Base-by-base conservation (phyloP, 1,140 invertebrate genomes). In the Scaptomyza montana region DNA sequence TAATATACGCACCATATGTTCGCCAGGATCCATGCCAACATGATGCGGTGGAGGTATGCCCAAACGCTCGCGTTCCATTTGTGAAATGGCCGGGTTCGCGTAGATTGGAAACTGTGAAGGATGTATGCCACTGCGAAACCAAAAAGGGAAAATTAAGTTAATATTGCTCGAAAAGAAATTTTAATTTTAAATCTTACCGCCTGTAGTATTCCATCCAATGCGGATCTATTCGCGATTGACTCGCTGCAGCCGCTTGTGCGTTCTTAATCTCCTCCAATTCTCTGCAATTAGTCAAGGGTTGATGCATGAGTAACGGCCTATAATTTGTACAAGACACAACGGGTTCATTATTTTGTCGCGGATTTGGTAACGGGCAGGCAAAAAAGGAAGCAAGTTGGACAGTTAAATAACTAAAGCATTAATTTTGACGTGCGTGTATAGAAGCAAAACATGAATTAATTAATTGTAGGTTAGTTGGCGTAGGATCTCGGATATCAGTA, bases 141-240 rank as follows among this genome's bases (percentile, higher is more conserved):
- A 89, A 90, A 90, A 13, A 63, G 2, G 16, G 7, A 30, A 28
- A 69, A 19, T 0, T 13, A 10, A 87, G 86, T 43, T 91, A 85
- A 89, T 30, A 49, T 41, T 8, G 1, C 13, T 46, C 41, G 2
- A 16, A 45, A 2, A 16, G 4, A 12, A 7, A 16, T 46, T 10
- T 3, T 7, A 10, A 0, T 19, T 2, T 28, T 8, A 8, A 12
- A 91, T 92, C 78, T 93, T 93, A 91, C 74, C 97, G 94, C 76
- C 97, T 93, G 86, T 98, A 97, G 81, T 98, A 94, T 86, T 98
- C 98, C 55, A 98, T 91, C 97, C 97, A 98, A 90, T 98, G 97
- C 0, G 97, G 96, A 92, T 98, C 97, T 53, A 98, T 93, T 3
- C 96, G 93, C 73, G 95, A 94, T 49, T 93, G 93, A 63, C 92